Evolutionary conservation across 2,888 invertebrate genomes (phyloP), one percentile per base, ranked within the genome.

Genomic region (Microplitis deprimator): DNA sequence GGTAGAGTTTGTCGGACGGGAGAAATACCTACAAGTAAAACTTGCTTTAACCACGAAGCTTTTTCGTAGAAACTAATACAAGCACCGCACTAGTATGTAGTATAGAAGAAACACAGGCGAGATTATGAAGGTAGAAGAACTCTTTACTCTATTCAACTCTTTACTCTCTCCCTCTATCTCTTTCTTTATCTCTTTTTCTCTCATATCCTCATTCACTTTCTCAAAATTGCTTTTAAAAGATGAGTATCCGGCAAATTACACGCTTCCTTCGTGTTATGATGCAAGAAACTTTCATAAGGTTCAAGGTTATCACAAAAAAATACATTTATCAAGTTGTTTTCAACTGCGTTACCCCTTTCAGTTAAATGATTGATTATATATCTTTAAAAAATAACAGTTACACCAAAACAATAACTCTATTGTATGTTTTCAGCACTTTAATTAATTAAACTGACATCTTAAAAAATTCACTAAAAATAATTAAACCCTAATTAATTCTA

Each of bases 151-250:
- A 67, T 73, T 67, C 41, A 72, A 65, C 65, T 65, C 62, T 62
- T 29, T 7, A 71, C 73, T 41, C 20, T 73, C 65, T 62, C 40
- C 62, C 62, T 60, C 20, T 29, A 20, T 16, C 16, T 62, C 10
- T 1, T 1, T 39, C 71, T 59, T 13, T 59, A 20, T 60, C 61
- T 29, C 71, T 17, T 7, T 61, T 64, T 41, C 20, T 73, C 67
- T 65, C 50, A 41, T 41, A 10, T 60, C 39, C 13, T 20, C 20
- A 29, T 29, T 6, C 13, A 20, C 73, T 62, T 16, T 39, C 20
- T 62, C 64, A 40, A 62, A 64, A 65, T 67, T 59, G 67, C 73
- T 60, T 70, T 73, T 59, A 67, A 50, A 67, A 16, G 29, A 73
- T 73, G 50, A 73, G 29, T 10, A 38, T 41, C 50, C 65, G 67